These are phyloP conservation scores for Corythaeola cristata DNA, from an alignment of 2,113 vertebrate genomes.

Conservation along the genomic window DNA sequence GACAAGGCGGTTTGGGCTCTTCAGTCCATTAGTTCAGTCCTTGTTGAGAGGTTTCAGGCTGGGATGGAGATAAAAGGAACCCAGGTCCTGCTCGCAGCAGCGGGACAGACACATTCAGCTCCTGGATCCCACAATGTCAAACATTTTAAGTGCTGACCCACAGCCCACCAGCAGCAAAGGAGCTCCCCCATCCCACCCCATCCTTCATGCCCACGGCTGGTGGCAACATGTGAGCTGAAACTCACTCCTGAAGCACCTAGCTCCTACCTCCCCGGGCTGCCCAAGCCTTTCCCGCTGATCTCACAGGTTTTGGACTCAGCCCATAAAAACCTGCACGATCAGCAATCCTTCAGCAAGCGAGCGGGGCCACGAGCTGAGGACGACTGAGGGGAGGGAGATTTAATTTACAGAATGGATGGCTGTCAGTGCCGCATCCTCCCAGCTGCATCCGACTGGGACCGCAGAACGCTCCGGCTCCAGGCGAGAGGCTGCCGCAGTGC, in stretches of 20 bases:
- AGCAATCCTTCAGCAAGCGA: neutral
- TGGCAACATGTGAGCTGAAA: neutral
- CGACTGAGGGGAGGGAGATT: neutral
- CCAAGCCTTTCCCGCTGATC: neutral
- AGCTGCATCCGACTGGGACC: neutral
- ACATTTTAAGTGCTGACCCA: neutral
- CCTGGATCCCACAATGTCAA: neutral
- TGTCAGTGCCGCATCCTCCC: neutral
- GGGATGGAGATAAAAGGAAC: neutral
- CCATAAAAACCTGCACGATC: neutral
- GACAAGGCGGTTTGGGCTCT: neutral
- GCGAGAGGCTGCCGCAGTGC: rapidly evolving
- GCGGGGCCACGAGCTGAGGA: neutral
- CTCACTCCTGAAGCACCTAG: neutral
- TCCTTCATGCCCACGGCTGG: neutral
- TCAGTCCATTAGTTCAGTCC: neutral
- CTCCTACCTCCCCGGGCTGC: neutral
- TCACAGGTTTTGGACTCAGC: neutral
- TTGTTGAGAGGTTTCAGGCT: neutral
- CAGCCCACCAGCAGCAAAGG: neutral
- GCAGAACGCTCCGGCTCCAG: neutral
- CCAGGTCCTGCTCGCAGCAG: neutral
- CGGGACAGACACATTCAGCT: neutral
- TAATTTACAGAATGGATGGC: constrained; percentile 21
- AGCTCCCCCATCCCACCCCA: neutral